Conservation (phyloP, 2,888 invertebrate species). For the Dysmachus trigonus region DNA sequence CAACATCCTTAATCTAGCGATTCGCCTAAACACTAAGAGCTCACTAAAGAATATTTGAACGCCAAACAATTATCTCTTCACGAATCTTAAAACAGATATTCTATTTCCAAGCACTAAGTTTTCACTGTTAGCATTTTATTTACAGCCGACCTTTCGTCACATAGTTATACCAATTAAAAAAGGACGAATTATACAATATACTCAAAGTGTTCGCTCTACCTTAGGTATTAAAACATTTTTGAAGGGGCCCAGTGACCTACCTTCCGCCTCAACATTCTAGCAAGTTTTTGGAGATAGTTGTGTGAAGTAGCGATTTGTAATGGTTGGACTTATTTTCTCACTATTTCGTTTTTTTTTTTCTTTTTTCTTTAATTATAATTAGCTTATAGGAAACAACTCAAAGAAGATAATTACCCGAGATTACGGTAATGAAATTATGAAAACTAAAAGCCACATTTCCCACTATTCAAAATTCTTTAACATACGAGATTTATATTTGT, state of each 20-base stretch:
- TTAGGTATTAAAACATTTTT: background rate
- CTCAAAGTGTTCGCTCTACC: background rate
- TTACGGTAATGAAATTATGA: background rate
- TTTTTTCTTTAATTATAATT: background rate
- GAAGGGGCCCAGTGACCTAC: background rate
- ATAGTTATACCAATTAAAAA: background rate
- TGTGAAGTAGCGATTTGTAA: background rate
- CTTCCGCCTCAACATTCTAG: background rate
- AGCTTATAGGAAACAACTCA: background rate
- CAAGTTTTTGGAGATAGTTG: background rate
- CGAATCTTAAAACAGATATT: background rate
- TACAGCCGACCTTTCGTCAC: background rate
- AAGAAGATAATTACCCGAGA: background rate
- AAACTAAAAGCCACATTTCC: background rate
- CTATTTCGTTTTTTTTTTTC: background rate
- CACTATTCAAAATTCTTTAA: background rate
- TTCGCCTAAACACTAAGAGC: background rate
- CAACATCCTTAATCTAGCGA: background rate
- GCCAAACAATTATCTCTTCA: background rate
- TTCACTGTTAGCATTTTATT: background rate
- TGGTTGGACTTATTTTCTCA: background rate
- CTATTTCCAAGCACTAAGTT: background rate
- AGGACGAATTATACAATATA: background rate
- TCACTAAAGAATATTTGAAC: slow-evolving; percentile 4
- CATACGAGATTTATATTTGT: background rate